Base-by-base conservation (phyloP, 2,113 vertebrate species). In the Columba janthina region DNA sequence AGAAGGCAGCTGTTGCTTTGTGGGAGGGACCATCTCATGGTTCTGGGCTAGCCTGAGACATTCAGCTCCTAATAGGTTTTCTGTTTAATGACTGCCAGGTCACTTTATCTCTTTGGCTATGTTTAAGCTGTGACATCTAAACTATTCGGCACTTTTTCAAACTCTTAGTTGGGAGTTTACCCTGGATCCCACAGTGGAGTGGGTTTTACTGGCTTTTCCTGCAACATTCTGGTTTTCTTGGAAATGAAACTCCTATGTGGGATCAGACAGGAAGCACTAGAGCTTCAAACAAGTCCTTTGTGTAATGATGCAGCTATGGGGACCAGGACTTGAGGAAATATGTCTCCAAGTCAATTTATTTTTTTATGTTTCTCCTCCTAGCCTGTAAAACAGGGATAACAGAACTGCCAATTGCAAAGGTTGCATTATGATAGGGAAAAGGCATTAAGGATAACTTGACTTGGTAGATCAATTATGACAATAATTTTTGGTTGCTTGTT, bases 1-100 rank as follows among this genome's bases (percentile, higher is more conserved):
- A 88, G 53, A 94, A 91, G 53, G 53, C 82, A 81, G 72, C 82
- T 93, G 76, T 78, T 94, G 50, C 57, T 83, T 10, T 65, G 67
- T 94, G 79, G 44, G 85, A 90, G 74, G 44, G 51, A 77, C 88
- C 42, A 36, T 71, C 25, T 66, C 40, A 28, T 58, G 50, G 56
- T 42, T 15, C 6, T 3, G 1, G 42, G 38, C 75, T 83, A 50
- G 34, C 21, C 42, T 71, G 75, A 60, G 72, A 71, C 48, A 51
- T n/a, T 53, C 11, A 0, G 9, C 50, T 90, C 42, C 48, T 48
- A 20, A 51, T 74, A 31, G 4, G 25, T 36, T 88, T 29, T 86
- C 85, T 94, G 62, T 93, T 87, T 79, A 70, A 60, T 85, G 34
- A 87, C 88, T 89, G 24, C 46, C 32, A 85, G 50, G 61, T 90